Evolutionary conservation across 2,113 vertebrate species (phyloP).

Genomic region (Sebastes schlegelii): DNA sequence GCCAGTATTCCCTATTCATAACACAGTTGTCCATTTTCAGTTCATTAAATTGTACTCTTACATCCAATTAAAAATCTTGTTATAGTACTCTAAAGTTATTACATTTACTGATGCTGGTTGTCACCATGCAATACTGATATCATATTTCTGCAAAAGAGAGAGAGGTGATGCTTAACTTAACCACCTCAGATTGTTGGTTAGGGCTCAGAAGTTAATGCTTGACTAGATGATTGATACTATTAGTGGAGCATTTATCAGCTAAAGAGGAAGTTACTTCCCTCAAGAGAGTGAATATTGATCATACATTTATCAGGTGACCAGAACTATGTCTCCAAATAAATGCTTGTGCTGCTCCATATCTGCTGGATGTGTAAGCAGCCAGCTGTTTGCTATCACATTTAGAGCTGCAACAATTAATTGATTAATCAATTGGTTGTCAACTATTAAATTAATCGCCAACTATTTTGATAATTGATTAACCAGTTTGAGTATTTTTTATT

Average conservation of each 20-base stretch:
- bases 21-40: background rate
- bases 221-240: background rate
- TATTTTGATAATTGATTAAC: too few relatives aligned
- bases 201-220: background rate
- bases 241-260: background rate
- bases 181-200: background rate
- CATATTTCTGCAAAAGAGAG: background rate
- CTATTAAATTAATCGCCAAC: too few relatives aligned
- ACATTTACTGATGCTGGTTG: background rate
- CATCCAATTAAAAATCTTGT: background rate
- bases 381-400: background rate
- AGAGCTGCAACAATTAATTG: too few relatives aligned
- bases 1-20: background rate
- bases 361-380: background rate
- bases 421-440: too few relatives aligned
- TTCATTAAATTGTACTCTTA: background rate
- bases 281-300: background rate
- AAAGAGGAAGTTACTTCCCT: background rate
- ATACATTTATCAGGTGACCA: background rate
- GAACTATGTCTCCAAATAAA: background rate
- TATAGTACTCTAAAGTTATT: background rate
- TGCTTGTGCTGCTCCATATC: background rate
- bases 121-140: background rate
- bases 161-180: constrained; percentile 3
- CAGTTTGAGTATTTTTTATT: too few relatives aligned